Evolutionary conservation across 2,113 vertebrate genomes (phyloP).

Genomic region (Ramphastos sulfuratus): DNA sequence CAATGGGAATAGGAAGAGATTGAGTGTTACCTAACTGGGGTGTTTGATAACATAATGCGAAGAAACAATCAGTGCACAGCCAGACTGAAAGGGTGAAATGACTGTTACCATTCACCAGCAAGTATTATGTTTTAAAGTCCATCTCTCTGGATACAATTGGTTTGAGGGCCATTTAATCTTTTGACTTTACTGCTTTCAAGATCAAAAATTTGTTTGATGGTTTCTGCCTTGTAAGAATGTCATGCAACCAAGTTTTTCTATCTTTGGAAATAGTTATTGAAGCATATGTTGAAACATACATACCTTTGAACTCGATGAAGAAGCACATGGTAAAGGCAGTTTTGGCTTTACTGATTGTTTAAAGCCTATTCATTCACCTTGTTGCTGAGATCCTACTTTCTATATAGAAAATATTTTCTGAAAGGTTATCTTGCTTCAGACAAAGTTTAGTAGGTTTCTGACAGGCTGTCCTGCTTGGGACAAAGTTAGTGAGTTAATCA

Average conservation of each 20-base stretch:
- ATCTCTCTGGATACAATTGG: background rate
- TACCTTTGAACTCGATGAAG: background rate
- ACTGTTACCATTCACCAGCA: background rate
- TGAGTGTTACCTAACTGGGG: background rate
- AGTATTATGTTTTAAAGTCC: background rate
- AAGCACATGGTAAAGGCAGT: background rate
- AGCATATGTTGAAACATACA: background rate
- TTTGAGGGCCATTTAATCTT: background rate
- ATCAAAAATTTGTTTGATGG: background rate
- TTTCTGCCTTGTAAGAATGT: background rate
- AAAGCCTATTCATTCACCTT: background rate
- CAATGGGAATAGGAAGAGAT: background rate
- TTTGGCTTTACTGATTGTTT: background rate
- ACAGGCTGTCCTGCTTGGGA: background rate
- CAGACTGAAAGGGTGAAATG: background rate
- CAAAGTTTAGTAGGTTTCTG: background rate
- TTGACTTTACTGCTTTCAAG: background rate
- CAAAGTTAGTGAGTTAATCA: background rate
- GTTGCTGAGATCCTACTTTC: background rate
- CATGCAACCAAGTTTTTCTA: background rate
- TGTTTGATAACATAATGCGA: constrained; percentile 1
- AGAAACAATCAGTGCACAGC: background rate
- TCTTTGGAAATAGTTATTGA: background rate
- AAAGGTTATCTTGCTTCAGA: background rate
- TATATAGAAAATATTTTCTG: background rate